Percentiles rank a stretch among this genome's conserved stretches.
Conservation (phyloP, 2,113 vertebrate species). For the Conger conger region DNA sequence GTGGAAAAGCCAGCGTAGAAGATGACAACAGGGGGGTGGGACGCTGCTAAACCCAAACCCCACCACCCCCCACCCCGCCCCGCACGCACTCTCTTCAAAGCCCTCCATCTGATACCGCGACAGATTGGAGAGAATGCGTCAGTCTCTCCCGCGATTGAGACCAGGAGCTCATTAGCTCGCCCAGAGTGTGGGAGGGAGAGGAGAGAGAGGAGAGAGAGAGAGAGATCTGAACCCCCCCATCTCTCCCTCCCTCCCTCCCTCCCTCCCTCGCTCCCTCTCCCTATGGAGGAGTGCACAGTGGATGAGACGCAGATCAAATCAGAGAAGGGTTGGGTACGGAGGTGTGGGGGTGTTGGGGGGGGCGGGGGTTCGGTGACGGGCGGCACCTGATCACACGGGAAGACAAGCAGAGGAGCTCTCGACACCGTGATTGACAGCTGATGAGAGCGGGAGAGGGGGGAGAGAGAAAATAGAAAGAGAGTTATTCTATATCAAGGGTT, state of each 20-base stretch:
- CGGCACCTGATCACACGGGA: conserved; percentile 77
- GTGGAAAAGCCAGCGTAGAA: background rate
- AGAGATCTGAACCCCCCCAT: background rate
- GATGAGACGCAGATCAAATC: conserved; percentile 1
- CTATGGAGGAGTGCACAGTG: background rate
- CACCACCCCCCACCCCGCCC: background rate
- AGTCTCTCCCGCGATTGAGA: background rate
- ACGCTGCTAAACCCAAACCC: background rate
- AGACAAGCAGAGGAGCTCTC: conserved; percentile 55
- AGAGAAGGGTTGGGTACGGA: conserved; percentile 14
- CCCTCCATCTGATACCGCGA: background rate
- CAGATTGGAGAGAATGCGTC: conserved; percentile 1
- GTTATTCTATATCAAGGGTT: background rate
- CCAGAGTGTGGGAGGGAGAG: background rate
- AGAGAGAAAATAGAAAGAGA: conserved; percentile 40
- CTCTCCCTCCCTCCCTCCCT: background rate
- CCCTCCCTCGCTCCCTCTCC: background rate
- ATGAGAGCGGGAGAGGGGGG: conserved; percentile 30
- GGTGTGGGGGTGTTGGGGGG: conserved; percentile 10
- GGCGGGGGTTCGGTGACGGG: conserved; percentile 53
- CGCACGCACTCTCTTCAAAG: background rate
- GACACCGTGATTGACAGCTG: conserved; percentile 41
- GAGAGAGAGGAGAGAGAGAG: background rate
- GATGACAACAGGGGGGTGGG: background rate
- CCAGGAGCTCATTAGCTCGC: conserved; percentile 2